Conservation (phyloP, 2,113 vertebrate genomes). For the Atrichornis clamosus region DNA sequence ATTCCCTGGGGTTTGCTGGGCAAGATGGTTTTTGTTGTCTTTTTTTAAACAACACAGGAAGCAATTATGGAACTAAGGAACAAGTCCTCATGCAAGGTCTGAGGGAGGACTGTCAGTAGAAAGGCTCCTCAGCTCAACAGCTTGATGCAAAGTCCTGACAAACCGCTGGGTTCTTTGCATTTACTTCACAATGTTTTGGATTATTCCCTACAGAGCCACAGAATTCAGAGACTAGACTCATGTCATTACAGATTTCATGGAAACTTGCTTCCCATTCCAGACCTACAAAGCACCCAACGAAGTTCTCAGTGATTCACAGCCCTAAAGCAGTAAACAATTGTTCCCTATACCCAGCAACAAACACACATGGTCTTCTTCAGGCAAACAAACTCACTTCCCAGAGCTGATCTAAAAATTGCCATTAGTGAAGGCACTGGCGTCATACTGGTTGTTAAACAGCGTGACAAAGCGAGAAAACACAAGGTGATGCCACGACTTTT, state of each 20-base stretch:
- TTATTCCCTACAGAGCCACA: not conserved
- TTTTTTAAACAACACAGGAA: not conserved
- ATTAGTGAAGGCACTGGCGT: not conserved
- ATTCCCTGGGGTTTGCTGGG: not conserved
- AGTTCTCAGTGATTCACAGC: not conserved
- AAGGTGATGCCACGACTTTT: not conserved
- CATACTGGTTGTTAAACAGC: not conserved
- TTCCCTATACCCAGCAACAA: not conserved
- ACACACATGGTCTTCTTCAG: fast-evolving
- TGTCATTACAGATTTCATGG: not conserved
- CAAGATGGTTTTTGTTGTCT: fast-evolving
- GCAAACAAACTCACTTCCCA: not conserved
- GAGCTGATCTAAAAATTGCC: not conserved
- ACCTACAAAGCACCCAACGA: not conserved
- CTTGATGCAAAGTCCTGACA: not conserved
- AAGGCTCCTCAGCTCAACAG: not conserved
- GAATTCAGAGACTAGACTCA: not conserved
- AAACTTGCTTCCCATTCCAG: not conserved
- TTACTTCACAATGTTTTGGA: not conserved
- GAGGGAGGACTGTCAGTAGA: not conserved
- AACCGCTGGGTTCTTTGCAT: not conserved
- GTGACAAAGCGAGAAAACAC: not conserved
- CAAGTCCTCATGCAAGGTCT: fast-evolving
- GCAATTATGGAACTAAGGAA: not conserved
- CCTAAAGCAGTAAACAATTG: not conserved